A percentile compares a stretch with the other conserved stretches of the same genome.
Evolutionary conservation across 2,113 vertebrate species (phyloP).

Genomic region (Hyaena hyaena): DNA sequence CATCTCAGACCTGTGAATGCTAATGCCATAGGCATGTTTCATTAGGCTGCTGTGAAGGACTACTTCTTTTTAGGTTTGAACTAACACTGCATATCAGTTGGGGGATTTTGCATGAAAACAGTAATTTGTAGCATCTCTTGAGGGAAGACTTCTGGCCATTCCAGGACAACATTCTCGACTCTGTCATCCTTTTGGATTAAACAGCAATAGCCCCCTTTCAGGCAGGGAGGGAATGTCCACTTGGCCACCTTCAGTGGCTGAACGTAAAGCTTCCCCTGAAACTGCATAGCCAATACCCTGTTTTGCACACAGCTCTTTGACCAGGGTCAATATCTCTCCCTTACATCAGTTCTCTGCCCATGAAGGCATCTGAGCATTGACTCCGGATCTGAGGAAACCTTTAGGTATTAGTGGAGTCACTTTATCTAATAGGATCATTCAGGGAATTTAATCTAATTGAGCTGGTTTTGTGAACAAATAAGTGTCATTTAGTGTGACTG

Average conservation of each 20-base stretch:
- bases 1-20: not conserved
- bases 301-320: not conserved
- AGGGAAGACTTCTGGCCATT: not conserved
- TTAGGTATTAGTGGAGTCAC: not conserved
- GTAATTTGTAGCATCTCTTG: not conserved
- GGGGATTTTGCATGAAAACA: not conserved
- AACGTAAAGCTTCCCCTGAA: not conserved
- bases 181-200: not conserved
- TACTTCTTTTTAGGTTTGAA: not conserved
- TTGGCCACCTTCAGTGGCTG: not conserved
- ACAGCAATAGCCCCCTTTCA: not conserved
- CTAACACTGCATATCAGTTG: not conserved
- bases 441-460: constrained; percentile 28
- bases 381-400: not conserved
- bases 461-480: not conserved
- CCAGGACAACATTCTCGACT: not conserved
- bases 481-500: not conserved
- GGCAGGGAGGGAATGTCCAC: not conserved
- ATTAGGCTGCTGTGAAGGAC: not conserved
- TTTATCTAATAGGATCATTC: not conserved
- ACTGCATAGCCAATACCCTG: not conserved
- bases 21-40: not conserved
- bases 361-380: not conserved
- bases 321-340: not conserved
- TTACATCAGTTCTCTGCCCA: not conserved